Evolutionary conservation across 1,140 invertebrate species (phyloP), one percentile per base, ranked within the genome.

Genomic region (Neodiprion lecontei): DNA sequence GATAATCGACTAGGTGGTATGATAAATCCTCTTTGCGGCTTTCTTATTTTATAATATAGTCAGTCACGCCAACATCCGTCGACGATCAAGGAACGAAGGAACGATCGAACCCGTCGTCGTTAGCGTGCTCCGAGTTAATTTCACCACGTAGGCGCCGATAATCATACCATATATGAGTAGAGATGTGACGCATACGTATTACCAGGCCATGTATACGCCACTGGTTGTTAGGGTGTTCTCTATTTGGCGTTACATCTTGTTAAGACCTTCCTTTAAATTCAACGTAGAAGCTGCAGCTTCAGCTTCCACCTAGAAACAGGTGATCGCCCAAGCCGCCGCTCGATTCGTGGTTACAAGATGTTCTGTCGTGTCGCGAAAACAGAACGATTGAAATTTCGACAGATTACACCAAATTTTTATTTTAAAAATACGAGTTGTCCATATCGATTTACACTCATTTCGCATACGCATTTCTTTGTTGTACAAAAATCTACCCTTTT

Each of bases 41-140:
- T 61, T 61, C 53, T 61, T 61, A 61, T 61, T 61, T 17, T 61
- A 61, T 61, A 14, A 9, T 11, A 8, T 17, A 61, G 11, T 61
- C 53, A 61, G 53, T 61, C 53, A 61, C 53, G 53, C 53, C 53
- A 61, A 61, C 53, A 61, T 61, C 53, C 53, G 53, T 61, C 53
- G 53, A 61, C 28, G 28, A 40, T 40, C 28, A 40, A 5, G 28
- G 28, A 40, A 40, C 28, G 28, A 40, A 40, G 28, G 28, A 40
- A 40, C 2, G 28, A 40, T 40, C 28, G 28, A 40, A 40, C 28
- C 28, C 28, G 28, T 40, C 28, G 28, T 40, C 28, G 28, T 40
- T 40, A 40, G 28, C 28, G 11, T 61, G 53, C n/a, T 61, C 11
- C 53, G 53, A 61, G 53, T 61, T 61, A 61, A 61, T 61, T 61